Conservation (phyloP, 2,888 invertebrate genomes). For the Microplitis deprimator region DNA sequence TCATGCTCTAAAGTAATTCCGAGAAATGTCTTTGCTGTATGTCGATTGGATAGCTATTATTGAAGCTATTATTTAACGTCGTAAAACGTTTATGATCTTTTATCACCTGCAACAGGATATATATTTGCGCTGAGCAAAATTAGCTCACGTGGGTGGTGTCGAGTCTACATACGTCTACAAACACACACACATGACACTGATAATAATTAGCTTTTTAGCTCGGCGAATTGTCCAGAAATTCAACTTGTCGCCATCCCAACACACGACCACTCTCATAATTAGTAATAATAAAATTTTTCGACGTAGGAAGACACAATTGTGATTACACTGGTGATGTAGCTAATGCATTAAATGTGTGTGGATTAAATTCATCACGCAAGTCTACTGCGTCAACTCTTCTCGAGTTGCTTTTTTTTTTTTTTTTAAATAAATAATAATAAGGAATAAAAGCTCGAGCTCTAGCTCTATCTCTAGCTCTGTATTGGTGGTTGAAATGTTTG, state of each 20-base stretch:
- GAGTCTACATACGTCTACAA: not conserved
- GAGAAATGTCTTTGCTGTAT: conserved; percentile 29
- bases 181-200: too few species aligned
- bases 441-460: too few species aligned
- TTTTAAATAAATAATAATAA: not conserved
- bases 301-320: not conserved
- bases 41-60: conserved; percentile 44
- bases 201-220: not conserved
- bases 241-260: not conserved
- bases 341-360: not conserved
- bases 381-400: not conserved
- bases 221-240: not conserved
- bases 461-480: too few species aligned
- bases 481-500: too few species aligned
- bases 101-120: conserved; percentile 46
- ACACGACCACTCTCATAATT: not conserved
- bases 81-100: conserved; percentile 48
- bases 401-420: not conserved
- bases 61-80: conserved; percentile 47
- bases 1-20: conserved; percentile 31
- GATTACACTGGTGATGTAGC: not conserved
- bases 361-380: conserved; percentile 1
- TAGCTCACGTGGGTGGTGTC: not conserved
- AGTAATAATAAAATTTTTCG: not conserved
- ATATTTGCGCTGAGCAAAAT: conserved; percentile 13